Percentiles rank a stretch among this genome's conserved stretches.
These are phyloP conservation scores for Lacanobia oleracea DNA, from an alignment of 2,888 invertebrate species.

Conservation along the genomic window DNA sequence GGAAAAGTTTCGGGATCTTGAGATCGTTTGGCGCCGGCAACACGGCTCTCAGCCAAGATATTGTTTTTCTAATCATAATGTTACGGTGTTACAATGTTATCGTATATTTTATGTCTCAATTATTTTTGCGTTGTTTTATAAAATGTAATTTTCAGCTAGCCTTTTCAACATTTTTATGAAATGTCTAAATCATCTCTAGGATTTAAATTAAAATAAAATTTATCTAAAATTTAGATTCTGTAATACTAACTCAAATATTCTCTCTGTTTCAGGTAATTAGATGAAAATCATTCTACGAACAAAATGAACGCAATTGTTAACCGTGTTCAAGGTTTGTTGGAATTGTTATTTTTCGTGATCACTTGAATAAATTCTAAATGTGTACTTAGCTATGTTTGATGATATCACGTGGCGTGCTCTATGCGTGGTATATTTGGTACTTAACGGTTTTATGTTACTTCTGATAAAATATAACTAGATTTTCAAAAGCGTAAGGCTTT, in stretches of 20 bases:
- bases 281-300: slow-evolving; percentile 59
- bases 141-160: not conserved
- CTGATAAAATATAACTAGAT: not conserved
- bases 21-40: slow-evolving; percentile 69
- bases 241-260: slow-evolving; percentile 34
- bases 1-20: slow-evolving; percentile 76
- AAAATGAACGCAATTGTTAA: slow-evolving; percentile 53
- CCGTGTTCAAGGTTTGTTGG: slow-evolving; percentile 75
- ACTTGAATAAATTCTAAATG: slow-evolving; percentile 77
- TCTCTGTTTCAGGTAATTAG: slow-evolving; percentile 83
- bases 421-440: slow-evolving; percentile 35
- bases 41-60: slow-evolving; percentile 71
- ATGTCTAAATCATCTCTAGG: slow-evolving; percentile 1
- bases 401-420: slow-evolving; percentile 40
- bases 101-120: slow-evolving; percentile 34
- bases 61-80: slow-evolving; percentile 72
- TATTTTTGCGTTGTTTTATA: slow-evolving; percentile 13
- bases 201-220: not conserved
- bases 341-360: slow-evolving; percentile 68
- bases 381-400: slow-evolving; percentile 63
- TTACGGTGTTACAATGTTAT: slow-evolving; percentile 50
- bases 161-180: not conserved
- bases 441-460: slow-evolving; percentile 15
- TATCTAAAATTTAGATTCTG: not conserved
- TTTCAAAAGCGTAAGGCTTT: not conserved